These are phyloP conservation scores for Corythaixoides concolor DNA, from an alignment of 2,113 vertebrate species.

Conservation along the genomic window DNA sequence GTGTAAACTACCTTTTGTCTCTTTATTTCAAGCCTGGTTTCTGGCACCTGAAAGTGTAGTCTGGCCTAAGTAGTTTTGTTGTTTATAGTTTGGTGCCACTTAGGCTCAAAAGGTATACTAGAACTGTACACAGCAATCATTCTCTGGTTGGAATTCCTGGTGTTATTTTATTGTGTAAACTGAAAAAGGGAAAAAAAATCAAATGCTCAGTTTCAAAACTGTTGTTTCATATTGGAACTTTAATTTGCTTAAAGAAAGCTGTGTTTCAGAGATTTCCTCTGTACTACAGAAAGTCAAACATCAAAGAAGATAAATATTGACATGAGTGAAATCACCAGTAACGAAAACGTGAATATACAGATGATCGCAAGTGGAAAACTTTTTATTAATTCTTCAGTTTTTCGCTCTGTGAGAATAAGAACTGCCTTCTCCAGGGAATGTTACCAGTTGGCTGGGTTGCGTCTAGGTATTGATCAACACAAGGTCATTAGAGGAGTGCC, in stretches of 20 bases:
- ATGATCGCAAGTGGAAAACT: constrained; percentile 57
- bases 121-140: fast-evolving
- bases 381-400: constrained; percentile 43
- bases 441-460: not conserved
- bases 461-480: not conserved
- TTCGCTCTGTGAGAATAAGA: not conserved
- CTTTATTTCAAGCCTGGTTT: not conserved
- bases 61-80: not conserved
- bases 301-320: constrained; percentile 51
- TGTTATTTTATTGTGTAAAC: not conserved
- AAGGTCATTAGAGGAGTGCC: not conserved
- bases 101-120: not conserved
- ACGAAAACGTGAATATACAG: constrained; percentile 37
- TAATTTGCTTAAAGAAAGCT: not conserved
- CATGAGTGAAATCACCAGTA: constrained; percentile 50
- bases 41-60: not conserved
- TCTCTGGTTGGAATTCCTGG: not conserved
- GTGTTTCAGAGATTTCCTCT: constrained; percentile 33
- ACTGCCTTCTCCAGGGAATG: not conserved
- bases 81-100: not conserved
- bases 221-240: constrained; percentile 6
- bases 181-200: not conserved
- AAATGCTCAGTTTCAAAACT: constrained; percentile 1
- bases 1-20: not conserved
- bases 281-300: constrained; percentile 32